phyloP scores from a whole-genome alignment of 2,888 invertebrate species.

The Acronicta leporina region DNA sequence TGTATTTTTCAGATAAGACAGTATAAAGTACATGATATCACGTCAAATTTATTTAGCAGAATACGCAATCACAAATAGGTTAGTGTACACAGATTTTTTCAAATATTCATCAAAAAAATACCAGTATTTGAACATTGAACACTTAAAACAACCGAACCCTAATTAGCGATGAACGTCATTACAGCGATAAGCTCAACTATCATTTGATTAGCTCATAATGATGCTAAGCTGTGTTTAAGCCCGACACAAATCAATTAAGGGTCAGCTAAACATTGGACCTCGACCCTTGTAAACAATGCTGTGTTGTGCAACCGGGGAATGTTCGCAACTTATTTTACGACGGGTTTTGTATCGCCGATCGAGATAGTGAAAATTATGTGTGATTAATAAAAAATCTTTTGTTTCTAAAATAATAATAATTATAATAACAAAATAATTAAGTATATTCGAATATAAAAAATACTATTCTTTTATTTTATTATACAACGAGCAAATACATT shows the following conservation, averaged over 20 bases:
- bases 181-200: constrained; percentile 52
- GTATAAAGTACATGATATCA: no score
- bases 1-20: no score
- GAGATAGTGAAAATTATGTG: constrained; percentile 1
- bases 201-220: constrained; percentile 59
- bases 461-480: no score
- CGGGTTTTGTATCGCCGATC: constrained; percentile 2
- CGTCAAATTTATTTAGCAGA: no score
- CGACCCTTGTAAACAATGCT: constrained; percentile 76
- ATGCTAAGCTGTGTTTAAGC: constrained; percentile 64
- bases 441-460: no score
- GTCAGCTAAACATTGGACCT: constrained; percentile 70
- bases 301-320: constrained; percentile 60
- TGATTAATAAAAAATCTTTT: no score
- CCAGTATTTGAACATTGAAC: no score
- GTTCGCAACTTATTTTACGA: constrained; percentile 11
- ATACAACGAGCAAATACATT: no score
- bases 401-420: no score
- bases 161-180: constrained; percentile 44
- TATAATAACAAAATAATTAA: no score
- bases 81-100: no score
- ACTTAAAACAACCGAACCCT: constrained; percentile 31
- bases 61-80: neutral
- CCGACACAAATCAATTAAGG: constrained; percentile 73
- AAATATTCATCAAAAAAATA: no score